Conservation (phyloP, 2,113 vertebrate genomes). For the Aythya baeri region DNA sequence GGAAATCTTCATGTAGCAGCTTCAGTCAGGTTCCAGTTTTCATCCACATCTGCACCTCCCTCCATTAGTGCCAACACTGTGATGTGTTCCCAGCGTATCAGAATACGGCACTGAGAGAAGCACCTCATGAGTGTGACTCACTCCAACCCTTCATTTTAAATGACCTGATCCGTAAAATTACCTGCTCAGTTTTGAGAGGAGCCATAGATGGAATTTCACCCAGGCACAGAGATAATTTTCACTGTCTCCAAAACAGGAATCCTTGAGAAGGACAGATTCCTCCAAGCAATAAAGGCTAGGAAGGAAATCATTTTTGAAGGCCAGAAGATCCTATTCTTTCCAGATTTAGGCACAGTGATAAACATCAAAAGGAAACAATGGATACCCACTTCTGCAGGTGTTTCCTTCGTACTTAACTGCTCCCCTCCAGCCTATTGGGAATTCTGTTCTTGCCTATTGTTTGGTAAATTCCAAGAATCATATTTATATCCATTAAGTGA, state of each 20-base stretch:
- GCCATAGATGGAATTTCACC: slow-evolving; percentile 16
- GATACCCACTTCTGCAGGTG: slow-evolving; percentile 71
- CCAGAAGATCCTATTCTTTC: slow-evolving; percentile 66
- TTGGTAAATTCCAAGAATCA: slow-evolving; percentile 66
- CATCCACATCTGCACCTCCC: background rate
- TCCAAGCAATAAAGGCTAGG: slow-evolving; percentile 60
- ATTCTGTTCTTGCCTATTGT: slow-evolving; percentile 61
- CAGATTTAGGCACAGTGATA: slow-evolving; percentile 69
- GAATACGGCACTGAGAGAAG: background rate
- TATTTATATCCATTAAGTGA: slow-evolving; percentile 55
- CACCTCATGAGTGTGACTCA: background rate
- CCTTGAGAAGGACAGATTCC: slow-evolving; percentile 44
- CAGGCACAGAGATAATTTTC: slow-evolving; percentile 37
- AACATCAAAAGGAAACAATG: slow-evolving; percentile 76
- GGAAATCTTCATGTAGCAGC: background rate
- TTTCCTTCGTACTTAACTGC: slow-evolving; percentile 66
- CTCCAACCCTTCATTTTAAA: background rate
- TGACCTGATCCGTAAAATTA: background rate
- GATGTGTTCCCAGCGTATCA: accelerated
- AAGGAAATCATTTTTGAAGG: slow-evolving; percentile 67
- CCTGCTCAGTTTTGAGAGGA: background rate
- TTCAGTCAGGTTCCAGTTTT: background rate
- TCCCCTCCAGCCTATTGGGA: slow-evolving; percentile 58
- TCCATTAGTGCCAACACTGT: background rate
- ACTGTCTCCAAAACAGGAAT: slow-evolving; percentile 49